Percentiles rank a stretch among this genome's conserved stretches.
Evolutionary conservation across 2,888 invertebrate genomes (phyloP).

Genomic region (Drosophila greeni): DNA sequence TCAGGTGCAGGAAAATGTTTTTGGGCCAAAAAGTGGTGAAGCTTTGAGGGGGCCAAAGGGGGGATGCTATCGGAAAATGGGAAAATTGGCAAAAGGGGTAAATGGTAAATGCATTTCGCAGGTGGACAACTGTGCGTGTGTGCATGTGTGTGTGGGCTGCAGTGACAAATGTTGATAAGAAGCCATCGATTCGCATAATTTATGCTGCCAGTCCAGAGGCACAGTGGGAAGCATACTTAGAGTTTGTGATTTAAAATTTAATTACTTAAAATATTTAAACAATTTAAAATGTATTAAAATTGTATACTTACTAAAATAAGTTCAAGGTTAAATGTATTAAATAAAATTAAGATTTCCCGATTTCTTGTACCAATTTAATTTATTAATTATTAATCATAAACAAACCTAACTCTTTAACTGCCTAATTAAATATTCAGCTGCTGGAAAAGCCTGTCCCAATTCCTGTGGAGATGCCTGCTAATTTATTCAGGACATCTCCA

Average conservation of each 20-base stretch:
- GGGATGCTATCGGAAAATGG: not conserved
- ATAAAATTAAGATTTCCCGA: too few species aligned
- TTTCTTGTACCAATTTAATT: too few species aligned
- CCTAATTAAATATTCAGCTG: not conserved
- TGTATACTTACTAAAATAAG: too few species aligned
- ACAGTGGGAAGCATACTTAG: constrained; percentile 9
- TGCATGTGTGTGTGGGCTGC: constrained; percentile 11
- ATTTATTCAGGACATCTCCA: constrained; percentile 1
- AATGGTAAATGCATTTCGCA: constrained; percentile 24
- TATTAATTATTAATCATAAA: not conserved
- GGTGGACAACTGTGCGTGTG: constrained; percentile 12
- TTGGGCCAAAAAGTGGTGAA: constrained; percentile 4
- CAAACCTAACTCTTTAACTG: not conserved
- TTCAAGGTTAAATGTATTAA: too few species aligned
- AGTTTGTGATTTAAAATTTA: not conserved
- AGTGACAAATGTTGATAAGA: constrained; percentile 53
- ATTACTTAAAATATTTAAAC: too few species aligned
- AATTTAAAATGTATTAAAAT: too few species aligned
- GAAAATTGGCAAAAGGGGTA: constrained; percentile 6
- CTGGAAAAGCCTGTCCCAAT: not conserved
- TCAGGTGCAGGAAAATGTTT: constrained; percentile 19
- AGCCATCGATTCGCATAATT: constrained; percentile 55
- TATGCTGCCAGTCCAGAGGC: constrained; percentile 30
- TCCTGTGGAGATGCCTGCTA: not conserved
- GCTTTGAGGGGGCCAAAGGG: too few species aligned